phyloP scores from a whole-genome alignment of 2,113 vertebrate genomes.

The Indicator maculatus region DNA sequence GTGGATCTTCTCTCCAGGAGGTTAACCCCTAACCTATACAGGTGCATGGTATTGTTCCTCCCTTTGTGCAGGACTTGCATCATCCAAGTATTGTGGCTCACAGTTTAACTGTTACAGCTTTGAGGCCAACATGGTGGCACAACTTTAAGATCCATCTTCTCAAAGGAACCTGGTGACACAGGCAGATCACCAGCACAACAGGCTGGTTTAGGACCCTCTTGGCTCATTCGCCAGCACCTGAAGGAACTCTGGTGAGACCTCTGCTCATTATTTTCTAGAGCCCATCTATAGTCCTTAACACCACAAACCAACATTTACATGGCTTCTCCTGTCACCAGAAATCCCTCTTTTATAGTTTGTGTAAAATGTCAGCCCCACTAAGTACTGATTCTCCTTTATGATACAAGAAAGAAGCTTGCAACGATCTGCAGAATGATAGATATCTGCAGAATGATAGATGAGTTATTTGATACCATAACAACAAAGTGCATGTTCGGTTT shows the following conservation, averaged over 20 bases:
- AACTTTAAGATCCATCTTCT: not conserved
- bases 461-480: constrained; percentile 9
- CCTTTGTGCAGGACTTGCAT: too few relatives aligned
- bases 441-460: constrained; percentile 52
- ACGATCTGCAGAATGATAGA: constrained; percentile 56
- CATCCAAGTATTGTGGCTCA: not conserved
- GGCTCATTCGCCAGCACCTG: not conserved
- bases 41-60: too few relatives aligned
- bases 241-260: not conserved
- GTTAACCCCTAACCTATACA: too few relatives aligned
- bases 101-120: not conserved
- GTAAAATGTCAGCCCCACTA: not conserved
- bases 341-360: constrained; percentile 17
- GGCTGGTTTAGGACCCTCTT: not conserved
- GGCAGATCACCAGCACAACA: not conserved
- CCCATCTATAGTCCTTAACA: not conserved
- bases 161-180: not conserved
- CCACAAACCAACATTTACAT: not conserved
- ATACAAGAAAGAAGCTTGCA: not conserved
- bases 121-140: not conserved
- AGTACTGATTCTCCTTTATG: not conserved
- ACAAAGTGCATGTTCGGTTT: constrained; percentile 46
- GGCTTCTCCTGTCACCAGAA: constrained; percentile 5
- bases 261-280: not conserved
- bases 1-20: too few relatives aligned